Base-by-base conservation (phyloP, 1,140 invertebrate genomes). In the Leguminivora glycinivorella region DNA sequence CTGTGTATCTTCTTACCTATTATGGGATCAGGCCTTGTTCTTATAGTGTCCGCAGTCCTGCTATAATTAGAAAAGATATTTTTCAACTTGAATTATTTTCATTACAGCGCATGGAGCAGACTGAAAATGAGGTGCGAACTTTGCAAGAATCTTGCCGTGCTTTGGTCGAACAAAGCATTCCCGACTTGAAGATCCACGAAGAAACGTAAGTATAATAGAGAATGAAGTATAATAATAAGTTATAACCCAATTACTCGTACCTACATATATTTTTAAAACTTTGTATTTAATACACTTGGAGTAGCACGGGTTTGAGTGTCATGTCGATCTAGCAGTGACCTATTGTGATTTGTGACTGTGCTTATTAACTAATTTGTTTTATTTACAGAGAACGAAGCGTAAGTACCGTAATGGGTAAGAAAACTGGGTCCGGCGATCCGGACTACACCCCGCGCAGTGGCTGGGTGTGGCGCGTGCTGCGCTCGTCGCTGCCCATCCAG, bases 401-500 rank as follows among this genome's bases (percentile, higher is more conserved):
- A 1, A 75, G 75, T 7, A 67, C 75, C 19, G 79, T 87, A 17
- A 70, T 82, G 17, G 85, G 75, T 10, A 82, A 70, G 67, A 89
- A 89, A 67, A 89, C 85, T 0, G 86, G 82, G 0, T 69, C 87
- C 0, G 89, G 89, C 0, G 87, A 89, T 71, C 87, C 92, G 1
- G 90, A 87, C 63, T 89, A 87, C 68, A 93, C 92, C 22, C 92
- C 92, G 0, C 92, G 87, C 22, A 88, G 93, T 25, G 92, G 93
- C 10, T 95, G 95, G 94, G 91, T 96, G 43, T 95, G 95, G 95
- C 93, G 96, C 29, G 95, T 97, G 22, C 89, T 97, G 0, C 92
- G 94, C 47, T 95, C 95, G 0, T 95, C 96, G 0, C 85, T 97
- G 43, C 96, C 96, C 6, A 95, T 97, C 81, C 96, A 97, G 72